A percentile compares a stretch with the other conserved stretches of the same genome.
These are phyloP conservation scores for Dione vanillae DNA, from an alignment of 2,888 invertebrate species.

Conservation along the genomic window DNA sequence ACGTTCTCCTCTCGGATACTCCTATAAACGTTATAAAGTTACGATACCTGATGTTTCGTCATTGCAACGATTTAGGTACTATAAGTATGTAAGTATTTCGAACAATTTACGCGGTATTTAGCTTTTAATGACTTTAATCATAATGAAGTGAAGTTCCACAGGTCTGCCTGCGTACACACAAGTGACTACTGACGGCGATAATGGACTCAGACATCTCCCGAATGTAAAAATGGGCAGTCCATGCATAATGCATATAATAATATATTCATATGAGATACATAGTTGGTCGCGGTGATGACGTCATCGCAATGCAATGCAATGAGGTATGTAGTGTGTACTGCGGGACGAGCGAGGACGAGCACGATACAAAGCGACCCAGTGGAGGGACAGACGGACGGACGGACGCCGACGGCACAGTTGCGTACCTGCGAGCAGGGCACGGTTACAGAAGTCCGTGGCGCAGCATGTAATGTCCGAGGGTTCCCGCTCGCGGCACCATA, in stretches of 20 bases:
- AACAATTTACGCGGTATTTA: neutral
- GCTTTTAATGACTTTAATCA: neutral
- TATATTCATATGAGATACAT: slow-evolving; percentile 13
- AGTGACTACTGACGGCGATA: no score
- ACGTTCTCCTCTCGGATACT: slow-evolving; percentile 2
- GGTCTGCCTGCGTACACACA: no score
- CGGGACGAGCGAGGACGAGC: slow-evolving; percentile 74
- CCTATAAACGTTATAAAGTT: slow-evolving; percentile 22
- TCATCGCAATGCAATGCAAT: slow-evolving; percentile 13
- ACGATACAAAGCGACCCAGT: slow-evolving; percentile 66
- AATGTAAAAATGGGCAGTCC: neutral
- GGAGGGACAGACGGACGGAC: slow-evolving; percentile 58
- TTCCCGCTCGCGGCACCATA: slow-evolving; percentile 84
- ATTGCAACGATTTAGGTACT: neutral
- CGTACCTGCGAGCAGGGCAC: slow-evolving; percentile 72
- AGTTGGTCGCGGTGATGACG: neutral
- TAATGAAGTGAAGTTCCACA: neutral
- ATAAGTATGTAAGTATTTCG: neutral
- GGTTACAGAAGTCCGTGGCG: slow-evolving; percentile 89
- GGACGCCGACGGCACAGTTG: slow-evolving; percentile 66
- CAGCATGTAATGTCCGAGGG: slow-evolving; percentile 84
- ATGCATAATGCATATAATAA: slow-evolving; percentile 14
- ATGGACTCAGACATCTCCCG: neutral
- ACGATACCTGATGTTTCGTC: neutral
- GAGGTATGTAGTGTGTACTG: slow-evolving; percentile 34